phyloP scores from a whole-genome alignment of 2,113 vertebrate species.

The Antechinus flavipes region DNA sequence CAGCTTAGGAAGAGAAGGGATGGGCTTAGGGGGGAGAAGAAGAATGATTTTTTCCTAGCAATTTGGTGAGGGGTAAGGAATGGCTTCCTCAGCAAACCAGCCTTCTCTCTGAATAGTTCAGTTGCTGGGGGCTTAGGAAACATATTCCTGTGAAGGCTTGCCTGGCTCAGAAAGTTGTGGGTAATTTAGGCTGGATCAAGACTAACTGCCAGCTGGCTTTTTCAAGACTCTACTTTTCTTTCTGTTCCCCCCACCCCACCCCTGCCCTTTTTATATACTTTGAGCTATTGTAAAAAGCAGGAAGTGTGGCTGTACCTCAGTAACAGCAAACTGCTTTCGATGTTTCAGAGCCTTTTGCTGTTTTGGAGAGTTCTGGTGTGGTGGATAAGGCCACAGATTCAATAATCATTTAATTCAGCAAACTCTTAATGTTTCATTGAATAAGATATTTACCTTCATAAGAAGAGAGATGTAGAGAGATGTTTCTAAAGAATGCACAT shows the following conservation, averaged over 20 bases:
- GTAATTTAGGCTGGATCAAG: neutral
- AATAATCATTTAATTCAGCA: neutral
- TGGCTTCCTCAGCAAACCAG: neutral
- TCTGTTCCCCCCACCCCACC: neutral
- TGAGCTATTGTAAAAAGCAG: conserved; percentile 16
- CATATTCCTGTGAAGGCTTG: neutral
- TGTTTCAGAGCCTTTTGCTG: conserved; percentile 23
- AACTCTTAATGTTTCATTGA: neutral
- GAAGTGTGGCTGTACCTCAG: neutral
- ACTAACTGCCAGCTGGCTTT: conserved; percentile 20
- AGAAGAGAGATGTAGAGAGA: neutral
- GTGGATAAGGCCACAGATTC: neutral
- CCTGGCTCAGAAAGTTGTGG: neutral
- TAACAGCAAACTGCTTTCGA: neutral
- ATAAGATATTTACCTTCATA: neutral
- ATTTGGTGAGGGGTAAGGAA: neutral
- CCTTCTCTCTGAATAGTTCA: neutral
- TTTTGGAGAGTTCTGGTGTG: neutral
- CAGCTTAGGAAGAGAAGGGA: neutral
- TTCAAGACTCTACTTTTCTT: neutral
- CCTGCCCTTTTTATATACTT: neutral
- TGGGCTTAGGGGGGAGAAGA: neutral
- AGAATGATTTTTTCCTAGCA: neutral
- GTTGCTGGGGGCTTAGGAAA: conserved; percentile 11
- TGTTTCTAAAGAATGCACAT: too few relatives aligned